Conservation (phyloP, 2,113 vertebrate genomes). For the Elephantulus edwardii region DNA sequence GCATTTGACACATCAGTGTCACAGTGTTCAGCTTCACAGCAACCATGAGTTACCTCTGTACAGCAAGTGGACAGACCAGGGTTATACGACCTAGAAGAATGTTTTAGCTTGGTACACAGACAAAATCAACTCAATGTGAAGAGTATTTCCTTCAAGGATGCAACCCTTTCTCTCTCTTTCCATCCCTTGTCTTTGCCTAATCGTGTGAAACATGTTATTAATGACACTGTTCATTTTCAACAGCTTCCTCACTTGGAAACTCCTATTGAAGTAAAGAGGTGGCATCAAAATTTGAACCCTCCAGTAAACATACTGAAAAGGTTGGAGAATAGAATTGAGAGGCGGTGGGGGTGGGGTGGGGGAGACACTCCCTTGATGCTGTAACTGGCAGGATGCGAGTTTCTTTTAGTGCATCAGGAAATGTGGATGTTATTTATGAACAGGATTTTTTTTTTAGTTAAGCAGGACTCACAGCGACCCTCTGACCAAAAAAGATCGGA, state of each 20-base stretch:
- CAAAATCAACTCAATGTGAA: background rate
- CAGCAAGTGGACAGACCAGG: no score
- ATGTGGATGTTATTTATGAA: background rate
- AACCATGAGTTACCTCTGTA: no score
- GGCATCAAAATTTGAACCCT: constrained; percentile 5
- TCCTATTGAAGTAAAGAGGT: background rate
- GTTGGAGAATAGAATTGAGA: background rate
- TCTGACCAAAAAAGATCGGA: no score
- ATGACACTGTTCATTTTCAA: constrained; percentile 24
- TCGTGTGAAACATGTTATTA: constrained; percentile 10
- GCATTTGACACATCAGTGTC: no score
- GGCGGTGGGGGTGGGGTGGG: no score
- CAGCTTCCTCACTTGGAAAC: constrained; percentile 8
- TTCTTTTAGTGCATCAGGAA: background rate
- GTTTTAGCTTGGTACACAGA: background rate
- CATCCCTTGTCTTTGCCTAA: constrained; percentile 23
- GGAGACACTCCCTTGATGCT: background rate
- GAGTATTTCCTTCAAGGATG: constrained; percentile 10
- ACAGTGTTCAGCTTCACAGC: no score
- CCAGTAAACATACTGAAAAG: background rate
- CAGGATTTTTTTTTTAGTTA: background rate
- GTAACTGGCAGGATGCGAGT: background rate
- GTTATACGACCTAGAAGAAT: no score
- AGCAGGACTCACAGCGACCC: no score
- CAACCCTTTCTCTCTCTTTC: background rate